phyloP scores from a whole-genome alignment of 2,113 vertebrate genomes.

The Dromaius novaehollandiae region DNA sequence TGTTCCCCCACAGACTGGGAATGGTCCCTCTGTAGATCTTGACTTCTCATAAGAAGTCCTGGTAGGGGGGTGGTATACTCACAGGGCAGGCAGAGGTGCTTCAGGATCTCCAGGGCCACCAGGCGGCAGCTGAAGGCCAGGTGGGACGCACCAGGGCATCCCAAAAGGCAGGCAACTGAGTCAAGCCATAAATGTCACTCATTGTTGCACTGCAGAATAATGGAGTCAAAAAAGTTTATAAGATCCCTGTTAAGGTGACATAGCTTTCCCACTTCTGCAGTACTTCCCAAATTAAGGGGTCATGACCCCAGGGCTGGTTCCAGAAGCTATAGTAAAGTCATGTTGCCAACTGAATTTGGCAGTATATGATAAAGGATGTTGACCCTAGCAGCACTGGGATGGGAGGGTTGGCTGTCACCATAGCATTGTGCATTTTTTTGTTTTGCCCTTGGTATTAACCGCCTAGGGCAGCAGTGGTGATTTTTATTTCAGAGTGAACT shows the following conservation, averaged over 20 bases:
- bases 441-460: not conserved
- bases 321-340: not conserved
- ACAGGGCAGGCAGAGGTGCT: not conserved
- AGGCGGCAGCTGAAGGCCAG: not conserved
- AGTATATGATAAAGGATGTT: not conserved
- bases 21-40: not conserved
- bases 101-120: not conserved
- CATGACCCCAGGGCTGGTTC: not conserved
- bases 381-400: not conserved
- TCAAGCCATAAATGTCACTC: not conserved
- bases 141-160: not conserved
- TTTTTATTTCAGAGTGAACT: not conserved
- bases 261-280: not conserved
- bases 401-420: not conserved
- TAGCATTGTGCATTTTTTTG: not conserved
- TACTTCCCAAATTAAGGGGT: not conserved
- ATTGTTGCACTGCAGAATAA: not conserved
- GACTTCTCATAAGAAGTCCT: not conserved
- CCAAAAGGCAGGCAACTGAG: not conserved
- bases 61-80: fast-evolving
- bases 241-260: not conserved
- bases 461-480: not conserved
- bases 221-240: not conserved
- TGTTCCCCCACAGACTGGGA: not conserved
- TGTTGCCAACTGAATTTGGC: not conserved